These are phyloP conservation scores for Carollia perspicillata DNA, from an alignment of 2,113 vertebrate species.

Conservation along the genomic window DNA sequence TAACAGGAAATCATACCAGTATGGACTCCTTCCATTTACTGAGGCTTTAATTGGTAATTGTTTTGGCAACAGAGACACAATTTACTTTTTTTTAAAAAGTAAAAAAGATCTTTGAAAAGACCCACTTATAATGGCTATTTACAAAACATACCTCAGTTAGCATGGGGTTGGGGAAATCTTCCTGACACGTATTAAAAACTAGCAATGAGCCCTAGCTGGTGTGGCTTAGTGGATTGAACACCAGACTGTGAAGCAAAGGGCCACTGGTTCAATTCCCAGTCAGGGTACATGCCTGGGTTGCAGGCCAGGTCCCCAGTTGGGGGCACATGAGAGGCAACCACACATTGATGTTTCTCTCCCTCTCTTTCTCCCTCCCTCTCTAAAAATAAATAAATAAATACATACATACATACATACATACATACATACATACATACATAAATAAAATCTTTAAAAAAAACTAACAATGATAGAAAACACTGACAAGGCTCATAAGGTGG, in stretches of 20 bases:
- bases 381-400: no score
- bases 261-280: no score
- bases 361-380: no score
- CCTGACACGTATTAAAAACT: background rate
- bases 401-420: no score
- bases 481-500: background rate
- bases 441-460: background rate
- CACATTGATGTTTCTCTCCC: no score
- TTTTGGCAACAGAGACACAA: background rate
- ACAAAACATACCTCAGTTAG: background rate
- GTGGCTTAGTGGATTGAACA: no score
- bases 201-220: background rate
- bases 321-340: no score
- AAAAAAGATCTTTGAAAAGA: background rate
- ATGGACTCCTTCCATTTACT: background rate
- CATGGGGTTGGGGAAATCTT: background rate
- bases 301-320: no score
- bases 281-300: no score
- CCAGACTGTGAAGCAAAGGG: no score
- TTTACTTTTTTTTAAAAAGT: background rate
- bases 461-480: background rate
- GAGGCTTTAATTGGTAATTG: background rate
- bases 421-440: no score
- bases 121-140: background rate
- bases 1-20: background rate